phyloP scores from a whole-genome alignment of 2,113 vertebrate genomes.

The Dipodomys ordii region DNA sequence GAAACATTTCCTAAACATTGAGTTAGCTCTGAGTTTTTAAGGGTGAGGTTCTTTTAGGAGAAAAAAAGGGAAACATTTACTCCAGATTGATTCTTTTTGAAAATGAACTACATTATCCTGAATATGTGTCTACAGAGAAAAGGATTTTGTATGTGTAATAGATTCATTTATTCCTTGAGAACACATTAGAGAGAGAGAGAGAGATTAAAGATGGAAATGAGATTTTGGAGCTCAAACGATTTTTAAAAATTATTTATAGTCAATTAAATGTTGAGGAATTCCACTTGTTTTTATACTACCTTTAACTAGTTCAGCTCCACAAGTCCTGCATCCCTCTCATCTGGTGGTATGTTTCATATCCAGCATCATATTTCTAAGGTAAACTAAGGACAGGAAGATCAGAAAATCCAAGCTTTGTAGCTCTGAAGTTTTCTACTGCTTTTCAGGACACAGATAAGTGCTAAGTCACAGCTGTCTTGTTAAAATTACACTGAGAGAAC shows the following conservation, averaged over 20 bases:
- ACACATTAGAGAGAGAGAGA: neutral
- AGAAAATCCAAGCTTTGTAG: neutral
- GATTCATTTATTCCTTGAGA: neutral
- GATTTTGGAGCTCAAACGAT: neutral
- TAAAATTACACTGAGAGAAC: constrained; percentile 22
- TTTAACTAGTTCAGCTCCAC: neutral
- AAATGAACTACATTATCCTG: constrained; percentile 18
- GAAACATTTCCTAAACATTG: constrained; percentile 41
- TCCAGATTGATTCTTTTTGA: neutral
- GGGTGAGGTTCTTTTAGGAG: neutral
- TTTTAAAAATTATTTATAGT: neutral
- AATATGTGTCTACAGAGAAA: neutral
- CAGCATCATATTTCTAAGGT: constrained; percentile 1
- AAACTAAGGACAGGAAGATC: neutral
- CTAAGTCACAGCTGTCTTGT: neutral
- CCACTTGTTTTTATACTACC: neutral
- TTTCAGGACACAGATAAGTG: neutral
- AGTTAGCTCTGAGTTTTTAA: constrained; percentile 52
- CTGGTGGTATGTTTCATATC: neutral
- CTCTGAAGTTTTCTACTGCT: neutral
- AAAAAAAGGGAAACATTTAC: constrained; percentile 1
- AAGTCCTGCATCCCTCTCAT: neutral
- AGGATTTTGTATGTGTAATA: neutral
- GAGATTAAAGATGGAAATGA: neutral
- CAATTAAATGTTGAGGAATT: neutral